Percentiles rank a stretch among this genome's conserved stretches.
Evolutionary conservation across 1,140 invertebrate genomes (phyloP).

Genomic region (Achroia grisella): DNA sequence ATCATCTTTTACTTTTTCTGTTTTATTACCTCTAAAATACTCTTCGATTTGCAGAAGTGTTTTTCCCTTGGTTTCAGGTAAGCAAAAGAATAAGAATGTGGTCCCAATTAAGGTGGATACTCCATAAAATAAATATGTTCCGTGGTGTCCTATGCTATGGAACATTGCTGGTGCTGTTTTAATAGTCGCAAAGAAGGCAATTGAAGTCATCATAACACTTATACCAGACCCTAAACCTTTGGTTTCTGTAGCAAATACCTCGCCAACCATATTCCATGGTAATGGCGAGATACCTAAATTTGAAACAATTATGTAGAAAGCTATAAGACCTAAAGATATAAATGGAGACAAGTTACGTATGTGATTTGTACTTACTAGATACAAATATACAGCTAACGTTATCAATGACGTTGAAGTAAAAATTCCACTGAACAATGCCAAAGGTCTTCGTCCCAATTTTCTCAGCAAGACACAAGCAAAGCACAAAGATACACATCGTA

Average conservation of each 20-base stretch:
- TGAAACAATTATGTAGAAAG: slow-evolving; percentile 57
- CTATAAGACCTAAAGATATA: slow-evolving; percentile 52
- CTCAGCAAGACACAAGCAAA: slow-evolving; percentile 75
- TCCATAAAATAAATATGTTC: slow-evolving; percentile 78
- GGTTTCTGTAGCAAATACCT: slow-evolving; percentile 73
- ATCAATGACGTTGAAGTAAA: slow-evolving; percentile 73
- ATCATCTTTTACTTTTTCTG: slow-evolving; percentile 16
- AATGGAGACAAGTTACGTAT: slow-evolving; percentile 43
- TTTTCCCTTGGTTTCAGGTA: slow-evolving; percentile 82
- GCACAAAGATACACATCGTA: slow-evolving; percentile 77
- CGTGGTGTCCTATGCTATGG: slow-evolving; percentile 68
- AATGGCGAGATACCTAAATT: slow-evolving; percentile 69
- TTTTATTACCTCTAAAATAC: slow-evolving; percentile 46
- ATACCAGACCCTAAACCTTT: slow-evolving; percentile 72
- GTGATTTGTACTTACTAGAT: slow-evolving; percentile 38
- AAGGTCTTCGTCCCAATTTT: slow-evolving; percentile 72
- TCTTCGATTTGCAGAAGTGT: slow-evolving; percentile 78
- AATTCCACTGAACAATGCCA: slow-evolving; percentile 75
- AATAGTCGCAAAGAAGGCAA: slow-evolving; percentile 77
- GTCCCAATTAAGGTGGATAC: slow-evolving; percentile 74
- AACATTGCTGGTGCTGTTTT: slow-evolving; percentile 77
- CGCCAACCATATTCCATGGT: slow-evolving; percentile 76
- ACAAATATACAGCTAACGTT: slow-evolving; percentile 60
- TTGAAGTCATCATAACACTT: slow-evolving; percentile 76
- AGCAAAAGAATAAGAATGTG: slow-evolving; percentile 75